Evolutionary conservation across 2,888 invertebrate species (phyloP).

Genomic region (Lepidocyrtoides sp.): DNA sequence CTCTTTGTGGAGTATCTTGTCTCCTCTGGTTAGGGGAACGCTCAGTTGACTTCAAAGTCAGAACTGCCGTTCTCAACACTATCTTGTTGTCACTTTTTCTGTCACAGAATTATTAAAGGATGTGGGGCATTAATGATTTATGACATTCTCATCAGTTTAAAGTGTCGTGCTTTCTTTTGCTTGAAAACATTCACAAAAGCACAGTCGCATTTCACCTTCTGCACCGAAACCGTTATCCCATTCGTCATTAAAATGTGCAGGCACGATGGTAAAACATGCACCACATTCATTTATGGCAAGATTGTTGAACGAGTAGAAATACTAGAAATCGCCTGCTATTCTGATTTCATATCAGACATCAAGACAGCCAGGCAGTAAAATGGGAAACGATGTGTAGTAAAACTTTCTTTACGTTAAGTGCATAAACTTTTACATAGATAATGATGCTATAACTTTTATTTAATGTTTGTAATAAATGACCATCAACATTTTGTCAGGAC

Average conservation of each 20-base stretch:
- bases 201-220: too few relatives aligned
- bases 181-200: too few relatives aligned
- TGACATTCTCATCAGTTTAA: too few relatives aligned
- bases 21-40: too few relatives aligned
- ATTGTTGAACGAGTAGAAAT: background rate
- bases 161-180: too few relatives aligned
- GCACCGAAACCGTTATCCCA: background rate
- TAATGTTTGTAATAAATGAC: constrained; percentile 19
- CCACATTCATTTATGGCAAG: background rate
- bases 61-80: too few relatives aligned
- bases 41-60: too few relatives aligned
- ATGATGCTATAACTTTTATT: background rate
- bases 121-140: too few relatives aligned
- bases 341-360: background rate
- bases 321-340: background rate
- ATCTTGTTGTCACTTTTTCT: too few relatives aligned
- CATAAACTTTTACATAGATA: background rate
- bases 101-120: too few relatives aligned
- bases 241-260: background rate
- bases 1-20: too few relatives aligned
- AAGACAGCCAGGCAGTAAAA: background rate
- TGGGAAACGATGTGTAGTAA: background rate
- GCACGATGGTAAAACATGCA: background rate
- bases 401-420: background rate
- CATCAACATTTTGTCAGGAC: background rate